Percentiles rank a stretch among this genome's conserved stretches.
Conservation (phyloP, 2,113 vertebrate species). For the Campylorhamphus procurvoides region DNA sequence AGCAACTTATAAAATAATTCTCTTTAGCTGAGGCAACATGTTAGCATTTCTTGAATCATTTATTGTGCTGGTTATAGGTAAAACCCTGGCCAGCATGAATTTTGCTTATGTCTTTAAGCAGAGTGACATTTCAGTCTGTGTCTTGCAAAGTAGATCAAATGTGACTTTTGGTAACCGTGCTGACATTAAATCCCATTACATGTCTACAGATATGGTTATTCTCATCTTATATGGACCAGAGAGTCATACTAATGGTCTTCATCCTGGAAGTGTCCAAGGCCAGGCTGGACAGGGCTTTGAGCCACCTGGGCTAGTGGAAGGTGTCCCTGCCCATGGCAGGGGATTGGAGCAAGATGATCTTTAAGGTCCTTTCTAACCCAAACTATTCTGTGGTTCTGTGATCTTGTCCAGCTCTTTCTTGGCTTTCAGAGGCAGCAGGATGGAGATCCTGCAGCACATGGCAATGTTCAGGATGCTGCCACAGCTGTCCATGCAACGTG, state of each 20-base stretch:
- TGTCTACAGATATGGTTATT: background rate
- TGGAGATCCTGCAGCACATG: background rate
- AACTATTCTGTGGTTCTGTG: background rate
- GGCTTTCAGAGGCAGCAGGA: background rate
- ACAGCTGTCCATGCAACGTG: background rate
- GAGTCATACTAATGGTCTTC: background rate
- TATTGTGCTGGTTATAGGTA: background rate
- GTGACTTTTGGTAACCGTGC: fast-evolving
- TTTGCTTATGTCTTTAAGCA: background rate
- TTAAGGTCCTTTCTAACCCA: background rate
- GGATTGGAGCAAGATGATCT: background rate
- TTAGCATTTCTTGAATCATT: background rate
- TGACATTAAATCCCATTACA: background rate
- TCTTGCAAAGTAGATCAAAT: background rate
- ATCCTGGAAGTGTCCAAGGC: background rate
- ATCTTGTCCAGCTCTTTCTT: background rate
- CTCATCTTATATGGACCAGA: background rate
- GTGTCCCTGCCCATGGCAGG: background rate
- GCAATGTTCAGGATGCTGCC: fast-evolving
- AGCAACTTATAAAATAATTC: background rate
- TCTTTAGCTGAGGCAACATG: background rate
- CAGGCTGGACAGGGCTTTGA: background rate
- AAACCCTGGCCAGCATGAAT: background rate
- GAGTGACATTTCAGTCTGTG: background rate
- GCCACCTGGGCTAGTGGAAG: background rate